Evolutionary conservation across 2,888 invertebrate genomes (phyloP).

Genomic region (Carabus problematicus): DNA sequence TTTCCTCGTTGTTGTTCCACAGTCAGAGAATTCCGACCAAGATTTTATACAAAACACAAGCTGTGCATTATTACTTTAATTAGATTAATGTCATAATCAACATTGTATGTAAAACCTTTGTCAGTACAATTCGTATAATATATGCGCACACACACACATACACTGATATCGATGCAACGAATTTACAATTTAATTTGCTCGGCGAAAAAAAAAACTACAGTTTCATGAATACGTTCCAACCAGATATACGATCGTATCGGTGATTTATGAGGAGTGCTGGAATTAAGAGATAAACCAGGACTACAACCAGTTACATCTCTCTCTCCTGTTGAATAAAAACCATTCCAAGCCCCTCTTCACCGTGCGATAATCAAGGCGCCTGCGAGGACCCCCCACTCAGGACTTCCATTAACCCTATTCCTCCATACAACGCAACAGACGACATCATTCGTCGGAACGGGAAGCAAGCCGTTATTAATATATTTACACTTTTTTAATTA

Average conservation of each 20-base stretch:
- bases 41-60: conserved; percentile 7
- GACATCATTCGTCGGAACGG: too few relatives aligned
- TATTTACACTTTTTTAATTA: too few relatives aligned
- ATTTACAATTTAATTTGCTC: not conserved
- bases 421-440: too few relatives aligned
- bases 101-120: not conserved
- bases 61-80: not conserved
- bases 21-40: conserved; percentile 3
- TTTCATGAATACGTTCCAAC: not conserved
- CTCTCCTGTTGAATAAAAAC: too few relatives aligned
- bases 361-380: too few relatives aligned
- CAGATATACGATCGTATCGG: conserved; percentile 44
- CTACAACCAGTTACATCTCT: too few relatives aligned
- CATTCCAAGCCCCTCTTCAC: too few relatives aligned
- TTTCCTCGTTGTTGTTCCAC: conserved; percentile 17
- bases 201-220: not conserved
- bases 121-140: too few relatives aligned
- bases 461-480: too few relatives aligned
- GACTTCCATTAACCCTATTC: too few relatives aligned
- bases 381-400: too few relatives aligned
- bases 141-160: not conserved
- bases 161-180: not conserved
- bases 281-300: conserved; percentile 54
- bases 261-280: conserved; percentile 54
- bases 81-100: not conserved